Conservation (phyloP, 2,113 vertebrate genomes). For the Romanogobio albipinnatus region DNA sequence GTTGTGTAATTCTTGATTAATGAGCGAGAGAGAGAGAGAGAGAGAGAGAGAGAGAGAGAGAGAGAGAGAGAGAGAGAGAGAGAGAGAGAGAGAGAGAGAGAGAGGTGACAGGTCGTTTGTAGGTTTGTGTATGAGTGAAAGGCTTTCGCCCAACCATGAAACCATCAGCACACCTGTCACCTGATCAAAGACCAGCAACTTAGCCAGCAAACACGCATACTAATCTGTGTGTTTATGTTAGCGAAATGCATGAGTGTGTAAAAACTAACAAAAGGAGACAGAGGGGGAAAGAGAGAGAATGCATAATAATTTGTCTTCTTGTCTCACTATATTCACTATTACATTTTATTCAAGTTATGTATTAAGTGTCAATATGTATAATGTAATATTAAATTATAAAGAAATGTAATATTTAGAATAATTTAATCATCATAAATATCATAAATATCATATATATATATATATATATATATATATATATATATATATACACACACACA, state of each 20-base stretch:
- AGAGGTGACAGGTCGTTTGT: slow-evolving; percentile 70
- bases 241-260: slow-evolving; percentile 64
- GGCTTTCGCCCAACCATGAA: slow-evolving; percentile 68
- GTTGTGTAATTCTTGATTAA: background rate
- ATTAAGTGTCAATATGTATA: too few species aligned
- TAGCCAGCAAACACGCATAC: slow-evolving; percentile 79
- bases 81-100: background rate
- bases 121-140: slow-evolving; percentile 74
- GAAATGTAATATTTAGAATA: background rate
- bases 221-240: slow-evolving; percentile 81
- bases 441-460: too few species aligned
- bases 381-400: background rate
- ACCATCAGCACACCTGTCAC: slow-evolving; percentile 70
- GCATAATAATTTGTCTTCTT: background rate
- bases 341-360: too few species aligned
- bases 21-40: background rate
- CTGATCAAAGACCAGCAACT: slow-evolving; percentile 76
- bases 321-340: background rate
- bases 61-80: background rate
- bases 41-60: background rate
- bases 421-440: background rate
- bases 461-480: too few species aligned
- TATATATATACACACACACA: too few species aligned
- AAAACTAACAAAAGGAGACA: slow-evolving; percentile 70
- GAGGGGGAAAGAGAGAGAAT: slow-evolving; percentile 4